phyloP scores from a whole-genome alignment of 2,888 invertebrate species.

The Deilephila porcellus region DNA sequence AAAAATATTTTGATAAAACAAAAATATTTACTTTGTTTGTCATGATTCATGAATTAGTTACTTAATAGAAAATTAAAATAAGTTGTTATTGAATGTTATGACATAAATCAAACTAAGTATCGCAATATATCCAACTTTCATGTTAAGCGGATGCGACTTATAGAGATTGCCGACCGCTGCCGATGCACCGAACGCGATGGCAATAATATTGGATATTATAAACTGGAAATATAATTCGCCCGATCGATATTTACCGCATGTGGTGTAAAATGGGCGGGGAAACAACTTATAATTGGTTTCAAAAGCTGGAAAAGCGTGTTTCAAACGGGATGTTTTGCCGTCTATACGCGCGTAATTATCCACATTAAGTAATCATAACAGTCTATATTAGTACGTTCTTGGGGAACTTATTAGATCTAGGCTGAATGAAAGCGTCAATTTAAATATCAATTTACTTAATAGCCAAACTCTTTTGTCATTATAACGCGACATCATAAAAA shows the following conservation, averaged over 20 bases:
- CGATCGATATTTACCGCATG: conserved; percentile 51
- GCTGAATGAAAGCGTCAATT: conserved; percentile 13
- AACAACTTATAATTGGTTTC: conserved; percentile 54
- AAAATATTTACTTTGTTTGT: no score
- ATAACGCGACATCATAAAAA: no score
- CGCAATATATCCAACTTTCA: background rate
- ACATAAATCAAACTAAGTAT: background rate
- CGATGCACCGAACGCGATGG: conserved; percentile 40
- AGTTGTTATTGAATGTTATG: background rate
- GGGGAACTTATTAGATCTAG: conserved; percentile 12
- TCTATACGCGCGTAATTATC: conserved; percentile 26
- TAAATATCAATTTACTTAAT: background rate
- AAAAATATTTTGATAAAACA: no score
- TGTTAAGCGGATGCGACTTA: conserved; percentile 9
- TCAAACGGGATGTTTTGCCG: conserved; percentile 38
- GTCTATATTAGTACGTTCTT: conserved; percentile 2
- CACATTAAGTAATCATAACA: conserved; percentile 21
- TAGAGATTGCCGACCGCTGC: background rate
- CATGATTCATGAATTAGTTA: no score
- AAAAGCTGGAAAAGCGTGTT: conserved; percentile 45
- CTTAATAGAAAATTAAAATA: background rate
- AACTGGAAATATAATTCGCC: conserved; percentile 65
- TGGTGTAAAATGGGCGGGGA: conserved; percentile 52
- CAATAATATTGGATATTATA: conserved; percentile 75
- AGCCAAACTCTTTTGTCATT: background rate